A percentile compares a stretch with the other conserved stretches of the same genome.
phyloP scores from a whole-genome alignment of 2,888 invertebrate species.

The Oligia latruncula region DNA sequence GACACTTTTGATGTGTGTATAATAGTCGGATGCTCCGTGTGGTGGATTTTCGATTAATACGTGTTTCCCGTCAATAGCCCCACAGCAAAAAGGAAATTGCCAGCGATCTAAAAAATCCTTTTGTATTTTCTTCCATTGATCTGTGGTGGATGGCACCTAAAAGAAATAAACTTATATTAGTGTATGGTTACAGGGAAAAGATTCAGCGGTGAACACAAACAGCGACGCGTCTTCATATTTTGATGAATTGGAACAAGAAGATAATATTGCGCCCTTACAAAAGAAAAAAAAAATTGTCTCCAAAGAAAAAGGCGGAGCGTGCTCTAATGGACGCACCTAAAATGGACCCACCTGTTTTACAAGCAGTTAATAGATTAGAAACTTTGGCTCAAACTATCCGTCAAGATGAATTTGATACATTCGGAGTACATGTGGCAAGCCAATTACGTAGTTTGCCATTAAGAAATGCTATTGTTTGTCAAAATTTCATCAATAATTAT shows the following conservation, averaged over 20 bases:
- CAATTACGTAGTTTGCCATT: conserved; percentile 69
- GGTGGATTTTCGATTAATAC: conserved; percentile 55
- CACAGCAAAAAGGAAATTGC: conserved; percentile 70
- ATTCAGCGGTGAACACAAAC: conserved; percentile 61
- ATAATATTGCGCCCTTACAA: conserved; percentile 62
- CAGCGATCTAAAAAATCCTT: conserved; percentile 67
- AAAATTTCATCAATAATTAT: conserved; percentile 69
- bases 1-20: too few species aligned
- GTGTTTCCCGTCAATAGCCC: conserved; percentile 72
- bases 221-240: conserved; percentile 66
- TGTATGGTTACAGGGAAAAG: conserved; percentile 62
- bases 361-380: conserved; percentile 59
- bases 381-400: conserved; percentile 58
- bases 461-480: conserved; percentile 64
- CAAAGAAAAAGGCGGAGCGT: conserved; percentile 64
- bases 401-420: conserved; percentile 69
- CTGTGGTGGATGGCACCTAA: conserved; percentile 65
- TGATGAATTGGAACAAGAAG: conserved; percentile 66
- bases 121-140: conserved; percentile 67
- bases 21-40: conserved; percentile 27
- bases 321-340: conserved; percentile 58
- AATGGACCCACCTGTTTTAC: conserved; percentile 58
- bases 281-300: conserved; percentile 63
- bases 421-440: conserved; percentile 67
- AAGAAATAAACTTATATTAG: conserved; percentile 64